Evolutionary conservation across 2,888 invertebrate species (phyloP).

Genomic region (Molanna angustata): DNA sequence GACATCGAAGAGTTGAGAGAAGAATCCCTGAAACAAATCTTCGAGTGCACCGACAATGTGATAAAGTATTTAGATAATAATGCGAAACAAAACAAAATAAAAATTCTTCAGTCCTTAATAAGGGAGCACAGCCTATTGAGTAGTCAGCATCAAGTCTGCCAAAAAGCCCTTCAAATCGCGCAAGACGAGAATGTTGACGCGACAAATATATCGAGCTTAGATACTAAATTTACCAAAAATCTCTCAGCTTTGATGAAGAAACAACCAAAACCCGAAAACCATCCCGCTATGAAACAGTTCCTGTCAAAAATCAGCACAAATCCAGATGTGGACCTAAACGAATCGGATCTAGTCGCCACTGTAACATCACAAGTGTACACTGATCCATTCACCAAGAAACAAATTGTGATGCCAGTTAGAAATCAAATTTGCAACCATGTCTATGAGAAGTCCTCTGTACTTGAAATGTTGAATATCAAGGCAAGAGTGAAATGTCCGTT

Average conservation of each 20-base stretch:
- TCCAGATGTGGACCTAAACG: neutral
- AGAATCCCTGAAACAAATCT: conserved; percentile 8
- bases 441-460: conserved; percentile 18
- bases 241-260: conserved; percentile 8
- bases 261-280: conserved; percentile 7
- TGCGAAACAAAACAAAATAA: conserved; percentile 11
- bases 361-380: conserved; percentile 14
- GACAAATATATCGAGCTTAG: conserved; percentile 1
- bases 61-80: conserved; percentile 10
- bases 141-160: conserved; percentile 13
- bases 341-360: conserved; percentile 13
- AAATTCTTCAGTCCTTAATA: conserved; percentile 7
- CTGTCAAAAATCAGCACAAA: neutral
- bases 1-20: conserved; percentile 6
- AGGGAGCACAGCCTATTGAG: conserved; percentile 17
- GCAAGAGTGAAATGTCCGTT: conserved; percentile 7
- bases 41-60: conserved; percentile 10
- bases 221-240: conserved; percentile 15
- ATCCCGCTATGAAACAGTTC: conserved; percentile 5
- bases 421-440: conserved; percentile 19
- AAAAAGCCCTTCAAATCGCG: conserved; percentile 14
- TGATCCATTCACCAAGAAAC: conserved; percentile 19
- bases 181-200: neutral
- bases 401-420: conserved; percentile 15
- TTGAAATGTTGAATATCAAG: conserved; percentile 7